phyloP scores from a whole-genome alignment of 2,888 invertebrate species.

The Eupithecia pulchellata region DNA sequence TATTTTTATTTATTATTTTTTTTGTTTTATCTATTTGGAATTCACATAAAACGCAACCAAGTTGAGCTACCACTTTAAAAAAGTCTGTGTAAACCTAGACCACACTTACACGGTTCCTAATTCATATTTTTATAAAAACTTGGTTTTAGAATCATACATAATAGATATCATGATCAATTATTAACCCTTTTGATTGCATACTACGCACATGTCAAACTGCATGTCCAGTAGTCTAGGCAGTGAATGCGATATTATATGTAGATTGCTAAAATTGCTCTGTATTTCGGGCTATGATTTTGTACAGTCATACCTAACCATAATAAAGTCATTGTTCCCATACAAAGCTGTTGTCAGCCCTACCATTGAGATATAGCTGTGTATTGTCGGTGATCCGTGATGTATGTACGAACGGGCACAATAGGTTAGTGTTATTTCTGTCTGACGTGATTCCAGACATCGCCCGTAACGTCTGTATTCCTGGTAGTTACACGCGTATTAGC shows the following conservation, averaged over 20 bases:
- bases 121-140: too few relatives aligned
- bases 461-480: conserved; percentile 30
- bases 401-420: conserved; percentile 68
- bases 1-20: neutral
- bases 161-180: too few relatives aligned
- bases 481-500: conserved; percentile 22
- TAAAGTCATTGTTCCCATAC: neutral
- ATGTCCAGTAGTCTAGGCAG: too few relatives aligned
- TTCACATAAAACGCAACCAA: neutral
- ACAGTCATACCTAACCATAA: neutral
- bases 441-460: conserved; percentile 60
- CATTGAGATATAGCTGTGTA: conserved; percentile 45
- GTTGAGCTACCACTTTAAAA: neutral
- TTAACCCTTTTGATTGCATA: too few relatives aligned
- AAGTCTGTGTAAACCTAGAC: too few relatives aligned
- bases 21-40: too few relatives aligned
- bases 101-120: too few relatives aligned
- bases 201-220: too few relatives aligned
- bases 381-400: conserved; percentile 60
- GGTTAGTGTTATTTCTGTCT: conserved; percentile 79
- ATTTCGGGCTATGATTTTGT: neutral
- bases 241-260: too few relatives aligned
- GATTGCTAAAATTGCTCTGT: neutral
- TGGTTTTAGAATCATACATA: too few relatives aligned
- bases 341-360: conserved; percentile 28